Evolutionary conservation across 2,113 vertebrate species (phyloP).

Genomic region (Cygnus buccinator): DNA sequence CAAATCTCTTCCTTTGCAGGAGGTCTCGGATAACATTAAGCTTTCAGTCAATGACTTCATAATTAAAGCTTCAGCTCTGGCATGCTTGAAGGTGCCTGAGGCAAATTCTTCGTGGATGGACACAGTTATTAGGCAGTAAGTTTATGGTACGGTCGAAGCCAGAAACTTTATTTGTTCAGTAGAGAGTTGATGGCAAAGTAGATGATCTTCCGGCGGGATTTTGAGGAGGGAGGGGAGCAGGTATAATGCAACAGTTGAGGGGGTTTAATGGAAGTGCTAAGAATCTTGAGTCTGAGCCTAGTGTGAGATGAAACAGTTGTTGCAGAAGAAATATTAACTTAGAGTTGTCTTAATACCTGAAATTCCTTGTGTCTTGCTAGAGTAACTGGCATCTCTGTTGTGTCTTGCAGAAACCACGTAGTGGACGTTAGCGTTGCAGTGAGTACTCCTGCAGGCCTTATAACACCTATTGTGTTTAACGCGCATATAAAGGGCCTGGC

Average conservation of each 20-base stretch:
- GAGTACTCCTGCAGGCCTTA: slow-evolving; percentile 92
- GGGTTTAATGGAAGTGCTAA: not conserved
- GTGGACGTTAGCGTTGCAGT: slow-evolving; percentile 94
- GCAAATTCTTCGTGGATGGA: slow-evolving; percentile 99
- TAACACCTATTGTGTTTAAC: slow-evolving; percentile 98
- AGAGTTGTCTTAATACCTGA: not conserved
- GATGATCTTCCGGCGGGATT: not conserved
- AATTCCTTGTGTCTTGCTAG: not conserved
- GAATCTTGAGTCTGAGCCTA: not conserved
- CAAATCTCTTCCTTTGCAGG: slow-evolving; percentile 75
- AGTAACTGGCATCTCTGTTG: not conserved
- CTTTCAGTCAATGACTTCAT: slow-evolving; percentile 98
- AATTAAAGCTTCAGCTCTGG: slow-evolving; percentile 95
- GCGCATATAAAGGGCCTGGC: slow-evolving; percentile 93
- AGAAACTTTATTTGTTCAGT: not conserved
- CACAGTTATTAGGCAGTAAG: slow-evolving; percentile 97
- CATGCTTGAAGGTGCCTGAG: slow-evolving; percentile 96
- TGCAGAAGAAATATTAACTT: not conserved
- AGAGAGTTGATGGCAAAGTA: not conserved
- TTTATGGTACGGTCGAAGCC: slow-evolving; percentile 55
- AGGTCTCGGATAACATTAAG: slow-evolving; percentile 88
- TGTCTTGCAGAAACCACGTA: slow-evolving; percentile 89
- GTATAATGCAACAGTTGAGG: accelerated
- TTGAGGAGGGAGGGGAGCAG: not conserved
- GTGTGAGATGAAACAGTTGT: not conserved